Conservation (phyloP, 2,113 vertebrate species). For the Trinectes maculatus region DNA sequence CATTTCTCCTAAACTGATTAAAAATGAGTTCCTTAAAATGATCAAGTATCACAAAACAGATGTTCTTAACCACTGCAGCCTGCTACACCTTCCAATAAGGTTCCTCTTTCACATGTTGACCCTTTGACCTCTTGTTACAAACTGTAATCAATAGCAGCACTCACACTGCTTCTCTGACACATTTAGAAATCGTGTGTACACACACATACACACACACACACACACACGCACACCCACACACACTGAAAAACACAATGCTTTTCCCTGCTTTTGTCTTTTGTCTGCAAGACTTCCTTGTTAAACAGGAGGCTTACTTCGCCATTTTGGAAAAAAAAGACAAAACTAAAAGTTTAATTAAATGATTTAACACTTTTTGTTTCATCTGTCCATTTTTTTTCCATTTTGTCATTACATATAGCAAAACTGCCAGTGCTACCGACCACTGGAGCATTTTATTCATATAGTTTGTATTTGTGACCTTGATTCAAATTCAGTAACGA, state of each 20-base stretch:
- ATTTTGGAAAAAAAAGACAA: no score
- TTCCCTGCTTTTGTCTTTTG: no score
- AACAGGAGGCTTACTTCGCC: no score
- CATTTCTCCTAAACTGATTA: no score
- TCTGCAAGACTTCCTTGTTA: no score
- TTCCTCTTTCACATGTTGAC: conserved; percentile 67
- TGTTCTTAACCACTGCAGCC: conserved; percentile 26
- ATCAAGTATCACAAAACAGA: no score
- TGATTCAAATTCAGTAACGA: conserved; percentile 34
- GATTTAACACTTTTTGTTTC: neutral
- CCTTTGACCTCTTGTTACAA: conserved; percentile 57
- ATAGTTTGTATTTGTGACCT: conserved; percentile 32
- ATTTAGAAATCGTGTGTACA: conserved; percentile 31
- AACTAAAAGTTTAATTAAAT: neutral
- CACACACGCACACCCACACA: neutral
- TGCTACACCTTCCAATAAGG: conserved; percentile 42
- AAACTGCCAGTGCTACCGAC: neutral
- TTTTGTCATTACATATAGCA: neutral
- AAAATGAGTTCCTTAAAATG: no score
- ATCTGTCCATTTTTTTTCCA: neutral
- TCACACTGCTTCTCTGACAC: conserved; percentile 12
- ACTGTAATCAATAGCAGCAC: conserved; percentile 58
- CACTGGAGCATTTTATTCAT: conserved; percentile 11
- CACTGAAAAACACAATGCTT: neutral
- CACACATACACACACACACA: conserved; percentile 7